Conservation (phyloP, 2,797 vertebrate species). For the Sus cebifrons region DNA sequence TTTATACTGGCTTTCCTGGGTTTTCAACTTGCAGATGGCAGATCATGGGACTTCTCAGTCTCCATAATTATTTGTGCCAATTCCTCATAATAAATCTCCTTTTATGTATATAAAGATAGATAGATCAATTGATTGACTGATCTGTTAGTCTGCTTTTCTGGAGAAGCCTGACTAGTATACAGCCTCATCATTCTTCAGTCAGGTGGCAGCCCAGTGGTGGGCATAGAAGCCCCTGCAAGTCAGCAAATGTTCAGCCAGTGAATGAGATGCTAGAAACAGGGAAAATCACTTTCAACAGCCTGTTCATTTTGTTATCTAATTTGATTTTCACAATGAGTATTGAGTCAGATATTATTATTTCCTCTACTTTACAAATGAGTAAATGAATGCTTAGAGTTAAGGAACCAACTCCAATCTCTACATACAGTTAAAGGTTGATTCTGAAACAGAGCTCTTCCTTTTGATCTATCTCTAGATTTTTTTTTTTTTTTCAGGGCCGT, state of each 20-base stretch:
- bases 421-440: not conserved
- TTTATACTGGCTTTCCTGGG: not conserved
- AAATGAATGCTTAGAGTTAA: conserved; percentile 26
- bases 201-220: not conserved
- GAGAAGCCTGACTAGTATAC: not conserved
- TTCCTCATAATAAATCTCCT: not conserved
- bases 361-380: conserved; percentile 12
- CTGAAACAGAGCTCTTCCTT: not conserved
- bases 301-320: conserved; percentile 20
- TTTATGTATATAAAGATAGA: not conserved
- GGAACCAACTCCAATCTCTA: not conserved
- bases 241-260: not conserved
- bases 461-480: not conserved
- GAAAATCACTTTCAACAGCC: not conserved
- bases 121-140: not conserved
- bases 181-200: not conserved
- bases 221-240: not conserved
- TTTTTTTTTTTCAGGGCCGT: too few relatives aligned
- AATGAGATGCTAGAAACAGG: not conserved
- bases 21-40: not conserved
- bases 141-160: not conserved
- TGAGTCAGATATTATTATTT: conserved; percentile 34
- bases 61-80: not conserved
- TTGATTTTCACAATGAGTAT: conserved; percentile 44
- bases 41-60: not conserved